Evolutionary conservation across 1,140 invertebrate genomes (phyloP), one percentile per base, ranked within the genome.

Genomic region (Heliconius hewitsoni): DNA sequence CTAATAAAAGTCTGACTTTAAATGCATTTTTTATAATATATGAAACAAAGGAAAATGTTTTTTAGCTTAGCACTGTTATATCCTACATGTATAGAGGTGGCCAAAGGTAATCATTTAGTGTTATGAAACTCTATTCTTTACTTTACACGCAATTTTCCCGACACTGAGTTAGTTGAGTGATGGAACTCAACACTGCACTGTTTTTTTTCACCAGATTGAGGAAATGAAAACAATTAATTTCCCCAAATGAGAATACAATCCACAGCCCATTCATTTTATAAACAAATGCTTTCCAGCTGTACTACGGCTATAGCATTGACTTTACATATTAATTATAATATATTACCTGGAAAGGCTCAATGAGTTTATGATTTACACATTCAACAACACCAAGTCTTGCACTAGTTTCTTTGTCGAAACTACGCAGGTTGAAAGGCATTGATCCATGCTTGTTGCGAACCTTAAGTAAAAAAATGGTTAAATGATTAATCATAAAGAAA

Each of bases 341-440:
- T 66, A 9, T 66, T 86, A 94, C 93, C 96, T 98, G 98, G 95
- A 99, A 99, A 80, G 99, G 98, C 94, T 99, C 98, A 85, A 99
- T 97, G 79, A 99, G 96, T 92, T 99, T 99, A 94, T 99, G 99
- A 89, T 98, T 99, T 46, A 99, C 98, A 96, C 99, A 99, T 95
- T 99, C 99, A 66, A 98, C 96, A 74, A 99, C 98, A 50, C 99
- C 99, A 97, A 99, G 97, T 92, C 98, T 98, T 6, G 99, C 99
- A 92, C 99, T 99, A 75, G 97, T 99, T 93, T 99, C 99, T 90
- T 99, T 99, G 86, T 99, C 98, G 92, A 99, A 99, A 85, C 96
- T 96, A 82, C 98, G 96, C 79, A 98, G 95, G 91, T 98, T 98
- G 93, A 98, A 98, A 16, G 98, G 97, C 98, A 99, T 99, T 80